Evolutionary conservation across 1,140 invertebrate genomes (phyloP), one percentile per base, ranked within the genome.

Genomic region (Lepidurus couesii): DNA sequence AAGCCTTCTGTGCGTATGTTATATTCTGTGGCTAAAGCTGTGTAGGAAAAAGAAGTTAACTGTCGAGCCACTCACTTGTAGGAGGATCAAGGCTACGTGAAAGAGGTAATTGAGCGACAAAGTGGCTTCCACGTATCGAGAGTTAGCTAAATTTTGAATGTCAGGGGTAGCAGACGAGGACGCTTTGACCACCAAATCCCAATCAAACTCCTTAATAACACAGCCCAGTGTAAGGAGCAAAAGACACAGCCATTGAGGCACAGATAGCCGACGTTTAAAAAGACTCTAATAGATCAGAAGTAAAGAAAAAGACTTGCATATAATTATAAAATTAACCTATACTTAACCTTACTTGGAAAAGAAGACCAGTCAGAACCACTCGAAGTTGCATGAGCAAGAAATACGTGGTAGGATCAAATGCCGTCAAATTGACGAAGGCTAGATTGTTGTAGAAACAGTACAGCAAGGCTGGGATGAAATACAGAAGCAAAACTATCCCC

Each of bases 361-460:
- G 87, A 80, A 98, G 86, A 76, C 95, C 96, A 45, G 95, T 98
- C 1, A 98, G 87, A 42, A 98, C 94, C 42, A 98, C 95, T 82
- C 96, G 87, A 77, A 98, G 90, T 86, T 98, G 96, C 8, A 98
- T 86, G n/a, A 98, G 86, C 42, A 98, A 86, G 85, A 93, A 97
- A 83, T 98, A 98, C 9, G 95, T 96, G 9, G 96, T 97, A 7
- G 96, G 95, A 85, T 98, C 96, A 87, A 96, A 98, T 34, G 88
- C 89, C 24, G 92, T 90, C 80, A 98, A 86, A 87, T 97, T 98
- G 26, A 94, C 88, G 86, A 97, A 98, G 11, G 95, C 90, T 81
- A 98, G 88, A 87, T 98, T 98, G 84, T 98, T 98, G 86, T 98
- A 98, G 5, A 98, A 86, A 83, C 95, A 97, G 84, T 98, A 98